Evolutionary conservation across 2,888 invertebrate species (phyloP), one percentile per base, ranked within the genome.

Genomic region (Himalopsyche tibetana): DNA sequence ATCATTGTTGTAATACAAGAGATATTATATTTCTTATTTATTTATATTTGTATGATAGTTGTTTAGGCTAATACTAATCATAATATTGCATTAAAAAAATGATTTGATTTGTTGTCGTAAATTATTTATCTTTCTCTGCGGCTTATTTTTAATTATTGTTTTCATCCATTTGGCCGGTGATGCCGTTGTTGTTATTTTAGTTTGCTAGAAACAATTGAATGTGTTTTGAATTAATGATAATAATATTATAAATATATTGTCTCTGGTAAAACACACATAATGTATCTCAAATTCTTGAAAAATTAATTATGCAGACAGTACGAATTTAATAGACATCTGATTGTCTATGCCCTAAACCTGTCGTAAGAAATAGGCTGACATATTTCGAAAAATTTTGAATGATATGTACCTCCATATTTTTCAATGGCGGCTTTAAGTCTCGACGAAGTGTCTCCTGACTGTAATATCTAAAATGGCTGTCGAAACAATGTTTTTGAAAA

Each of bases 1-100:
- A 36, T 36, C 74, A 74, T 36, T 74, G 74, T 74, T 36, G 28
- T 74, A 74, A 74, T 15, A 74, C 36, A 12, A 74, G 74, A 28
- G 36, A 74, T 74, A 74, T 74, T 74, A 5, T 74, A 74, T 74
- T 74, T 74, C 74, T 74, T 74, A 36, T 74, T 74, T 74, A 38
- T 74, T 74, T 74, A 28, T 74, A 74, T 38, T 36, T 36, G 74
- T 74, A 74, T 74, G n/a, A 74, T 74, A 74, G 74, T 36, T 36
- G 36, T 36, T 36, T 74, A 36, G 74, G 74, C 38, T 74, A 36
- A 38, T 36, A 74, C 69, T 69, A 28, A 69, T 28, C 36, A 74
- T 74, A 74, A 74, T 74, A 74, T 74, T 74, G 38, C 74, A 15
- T 74, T 74, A 38, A 36, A 36, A 36, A 74, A 36, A 74, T 74